Conservation (phyloP, 1,140 invertebrate genomes). For the Brachionus calyciflorus region DNA sequence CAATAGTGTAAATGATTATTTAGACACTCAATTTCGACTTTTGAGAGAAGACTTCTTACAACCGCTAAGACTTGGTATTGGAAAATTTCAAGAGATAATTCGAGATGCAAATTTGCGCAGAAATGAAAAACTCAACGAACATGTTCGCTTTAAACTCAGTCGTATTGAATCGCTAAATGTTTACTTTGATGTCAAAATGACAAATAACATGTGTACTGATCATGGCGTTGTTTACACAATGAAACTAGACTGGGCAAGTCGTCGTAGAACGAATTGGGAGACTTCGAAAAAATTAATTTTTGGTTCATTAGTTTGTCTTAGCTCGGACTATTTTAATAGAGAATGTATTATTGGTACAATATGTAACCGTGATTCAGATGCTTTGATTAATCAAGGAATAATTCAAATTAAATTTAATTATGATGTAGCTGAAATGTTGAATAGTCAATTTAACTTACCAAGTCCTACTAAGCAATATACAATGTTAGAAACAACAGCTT, state of each 20-base stretch:
- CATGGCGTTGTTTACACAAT: constrained; percentile 48
- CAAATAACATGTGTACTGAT: neutral
- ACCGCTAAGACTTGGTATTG: constrained; percentile 60
- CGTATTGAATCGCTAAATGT: constrained; percentile 9
- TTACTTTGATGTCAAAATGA: constrained; percentile 44
- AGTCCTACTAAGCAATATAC: neutral
- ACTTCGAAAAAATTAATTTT: constrained; percentile 65
- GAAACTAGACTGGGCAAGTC: constrained; percentile 45
- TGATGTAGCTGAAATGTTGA: neutral
- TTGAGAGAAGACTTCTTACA: constrained; percentile 69
- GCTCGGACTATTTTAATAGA: constrained; percentile 1
- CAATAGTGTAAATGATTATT: constrained; percentile 68
- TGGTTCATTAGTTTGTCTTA: constrained; percentile 56
- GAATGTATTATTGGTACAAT: constrained; percentile 31
- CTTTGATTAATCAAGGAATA: neutral
- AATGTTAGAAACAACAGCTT: constrained; percentile 63
- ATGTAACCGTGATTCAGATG: constrained; percentile 13
- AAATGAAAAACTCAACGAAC: constrained; percentile 1
- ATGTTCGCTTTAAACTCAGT: constrained; percentile 22
- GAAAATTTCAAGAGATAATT: constrained; percentile 48
- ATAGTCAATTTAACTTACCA: neutral
- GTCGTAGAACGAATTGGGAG: constrained; percentile 50
- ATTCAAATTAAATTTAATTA: constrained; percentile 25
- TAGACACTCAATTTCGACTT: constrained; percentile 72
- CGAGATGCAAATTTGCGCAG: neutral